These are phyloP conservation scores for Piezodorus guildinii DNA, from an alignment of 1,140 invertebrate species.

Conservation along the genomic window DNA sequence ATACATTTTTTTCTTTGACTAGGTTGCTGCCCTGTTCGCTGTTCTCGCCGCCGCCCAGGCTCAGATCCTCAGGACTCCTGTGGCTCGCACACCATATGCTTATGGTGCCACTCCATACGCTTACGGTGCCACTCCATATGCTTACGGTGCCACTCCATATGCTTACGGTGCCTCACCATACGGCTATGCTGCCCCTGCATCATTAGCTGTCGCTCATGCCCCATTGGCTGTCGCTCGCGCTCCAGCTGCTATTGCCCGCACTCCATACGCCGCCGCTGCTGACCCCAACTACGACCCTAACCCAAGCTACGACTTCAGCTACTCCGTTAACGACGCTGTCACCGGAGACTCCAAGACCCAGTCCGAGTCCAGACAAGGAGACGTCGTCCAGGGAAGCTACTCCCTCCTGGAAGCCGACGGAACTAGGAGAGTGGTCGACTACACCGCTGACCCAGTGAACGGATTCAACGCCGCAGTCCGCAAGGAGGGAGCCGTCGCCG, in stretches of 20 bases:
- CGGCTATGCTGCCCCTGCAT: slow-evolving; percentile 25
- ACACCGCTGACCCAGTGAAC: slow-evolving; percentile 39
- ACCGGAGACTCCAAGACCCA: slow-evolving; percentile 40
- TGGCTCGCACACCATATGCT: neutral
- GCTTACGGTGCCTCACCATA: neutral
- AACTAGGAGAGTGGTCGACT: slow-evolving; percentile 31
- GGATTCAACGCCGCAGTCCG: slow-evolving; percentile 35
- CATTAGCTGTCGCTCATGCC: neutral
- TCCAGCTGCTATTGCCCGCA: slow-evolving; percentile 22
- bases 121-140: neutral
- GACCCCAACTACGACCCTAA: slow-evolving; percentile 42
- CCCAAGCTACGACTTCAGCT: slow-evolving; percentile 37
- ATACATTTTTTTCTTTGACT: too few species aligned
- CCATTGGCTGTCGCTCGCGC: slow-evolving; percentile 2
- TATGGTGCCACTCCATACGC: neutral
- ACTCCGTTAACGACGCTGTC: slow-evolving; percentile 29
- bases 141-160: too few species aligned
- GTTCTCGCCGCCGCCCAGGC: neutral
- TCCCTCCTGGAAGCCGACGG: slow-evolving; percentile 32
- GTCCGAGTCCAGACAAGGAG: slow-evolving; percentile 37
- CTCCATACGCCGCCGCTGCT: slow-evolving; percentile 32
- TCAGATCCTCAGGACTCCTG: neutral
- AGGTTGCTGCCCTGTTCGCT: neutral
- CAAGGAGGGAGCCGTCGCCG: neutral
- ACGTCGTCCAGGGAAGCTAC: slow-evolving; percentile 39